These are phyloP conservation scores for Chironomus striatipennis DNA, from an alignment of 1,140 invertebrate species.

Conservation along the genomic window DNA sequence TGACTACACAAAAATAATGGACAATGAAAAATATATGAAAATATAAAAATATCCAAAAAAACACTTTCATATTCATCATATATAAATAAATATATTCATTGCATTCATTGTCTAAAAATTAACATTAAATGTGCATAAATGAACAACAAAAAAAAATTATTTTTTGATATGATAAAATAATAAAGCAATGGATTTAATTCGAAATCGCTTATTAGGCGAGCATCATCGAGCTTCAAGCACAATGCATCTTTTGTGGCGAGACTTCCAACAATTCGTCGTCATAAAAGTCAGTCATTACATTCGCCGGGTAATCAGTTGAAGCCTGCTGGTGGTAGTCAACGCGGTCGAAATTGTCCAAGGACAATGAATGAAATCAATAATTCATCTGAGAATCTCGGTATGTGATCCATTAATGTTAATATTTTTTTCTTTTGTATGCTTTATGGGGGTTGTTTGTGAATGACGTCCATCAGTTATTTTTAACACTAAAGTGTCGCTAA, in stretches of 20 bases:
- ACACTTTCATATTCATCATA: no score
- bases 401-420: conserved; percentile 33
- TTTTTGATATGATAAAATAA: no score
- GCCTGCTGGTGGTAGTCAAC: conserved; percentile 37
- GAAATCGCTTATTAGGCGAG: conserved; percentile 44
- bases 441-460: no score
- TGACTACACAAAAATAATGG: no score
- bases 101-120: neutral
- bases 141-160: no score
- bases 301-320: conserved; percentile 51
- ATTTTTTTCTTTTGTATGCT: conserved; percentile 14
- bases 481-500: no score
- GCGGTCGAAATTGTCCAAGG: conserved; percentile 42
- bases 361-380: conserved; percentile 59
- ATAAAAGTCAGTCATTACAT: conserved; percentile 65
- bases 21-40: no score
- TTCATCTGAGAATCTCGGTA: conserved; percentile 63
- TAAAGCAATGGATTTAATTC: conserved; percentile 20
- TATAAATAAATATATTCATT: neutral
- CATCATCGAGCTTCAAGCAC: conserved; percentile 76
- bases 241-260: conserved; percentile 83
- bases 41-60: no score
- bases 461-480: no score
- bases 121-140: neutral
- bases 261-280: conserved; percentile 72